Base-by-base conservation (phyloP, 2,797 vertebrate genomes). In the Gymnopithys bicolor region DNA sequence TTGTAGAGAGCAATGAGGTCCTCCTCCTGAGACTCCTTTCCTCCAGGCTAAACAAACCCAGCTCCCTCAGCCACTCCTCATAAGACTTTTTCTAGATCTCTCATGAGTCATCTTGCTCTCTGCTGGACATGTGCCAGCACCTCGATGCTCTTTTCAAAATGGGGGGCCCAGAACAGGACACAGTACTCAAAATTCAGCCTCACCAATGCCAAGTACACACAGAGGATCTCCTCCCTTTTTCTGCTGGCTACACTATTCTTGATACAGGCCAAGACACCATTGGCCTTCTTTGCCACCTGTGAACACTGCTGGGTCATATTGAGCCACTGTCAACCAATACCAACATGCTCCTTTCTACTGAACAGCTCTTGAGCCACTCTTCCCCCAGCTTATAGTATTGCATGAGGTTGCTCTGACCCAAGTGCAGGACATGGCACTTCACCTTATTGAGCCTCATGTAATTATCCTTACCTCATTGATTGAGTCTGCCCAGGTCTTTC, bases 401-500 rank as follows among this genome's bases (percentile, higher is more conserved):
- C 13, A 46, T 59, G 21, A 30, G 32, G 6, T 22, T 74, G 46
- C 21, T 67, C 28, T 52, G 46, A 32, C 21, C 9, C 30, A 25
- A 39, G 8, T 41, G 8, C 41, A 33, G 25, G 25, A 46, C 24
- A 3, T 0, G 0, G 13, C 2, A 30, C 4, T 52, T 45, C n/a
- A 7, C 4, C 13, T 66, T 25, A 15, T 22, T 59, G 28, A 33
- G 45, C 23, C 5, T 80, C 37, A 13, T n/a, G 2, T 11, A 39
- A n/a, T 18, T 33, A 11, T 59, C 46, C 28, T 30, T n/a, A 46
- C 5, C 13, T 11, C 28, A 14, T 2, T 22, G 19, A 33, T 25
- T 0, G 1, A 39, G 11, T 64, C 43, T 71, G 32, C 45, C 10
- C 8, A 58, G 23, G 12, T 28, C 8, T 16, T 23, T 39, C 60